Evolutionary conservation across 35 echinoderm and acorn worm species (phyloP).

Genomic region (Lytechinus variegatus): DNA sequence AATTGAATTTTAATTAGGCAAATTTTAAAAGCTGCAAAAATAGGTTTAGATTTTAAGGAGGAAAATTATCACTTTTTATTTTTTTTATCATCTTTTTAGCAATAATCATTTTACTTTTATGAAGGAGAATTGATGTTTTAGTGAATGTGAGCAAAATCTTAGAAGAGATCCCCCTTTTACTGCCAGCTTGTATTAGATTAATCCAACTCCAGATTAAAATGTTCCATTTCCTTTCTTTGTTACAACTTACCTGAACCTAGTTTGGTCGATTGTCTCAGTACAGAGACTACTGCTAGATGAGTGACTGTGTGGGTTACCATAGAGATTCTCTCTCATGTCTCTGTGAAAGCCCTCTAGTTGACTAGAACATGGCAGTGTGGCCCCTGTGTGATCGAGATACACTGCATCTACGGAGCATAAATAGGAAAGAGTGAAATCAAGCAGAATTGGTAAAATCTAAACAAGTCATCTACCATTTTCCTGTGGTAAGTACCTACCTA

Average conservation of each 20-base stretch:
- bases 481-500: too few species aligned
- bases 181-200: too few species aligned
- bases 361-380: slow-evolving; percentile 85
- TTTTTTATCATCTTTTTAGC: too few species aligned
- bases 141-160: too few species aligned
- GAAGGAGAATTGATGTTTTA: too few species aligned
- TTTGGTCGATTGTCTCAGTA: slow-evolving; percentile 83
- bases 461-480: too few species aligned
- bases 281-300: slow-evolving; percentile 76
- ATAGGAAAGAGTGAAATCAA: neutral
- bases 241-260: slow-evolving; percentile 79
- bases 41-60: too few species aligned
- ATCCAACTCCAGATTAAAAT: neutral
- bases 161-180: too few species aligned
- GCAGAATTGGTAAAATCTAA: neutral
- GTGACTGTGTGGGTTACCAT: slow-evolving; percentile 94
- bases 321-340: slow-evolving; percentile 79
- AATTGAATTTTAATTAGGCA: too few species aligned
- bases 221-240: neutral
- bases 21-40: too few species aligned
- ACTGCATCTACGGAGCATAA: slow-evolving; percentile 13
- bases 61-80: too few species aligned
- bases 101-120: too few species aligned
- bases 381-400: slow-evolving; percentile 92
- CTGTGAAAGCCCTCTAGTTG: slow-evolving; percentile 68